These are phyloP conservation scores for Leptopilina clavipes DNA, from an alignment of 1,140 invertebrate species.

Conservation along the genomic window DNA sequence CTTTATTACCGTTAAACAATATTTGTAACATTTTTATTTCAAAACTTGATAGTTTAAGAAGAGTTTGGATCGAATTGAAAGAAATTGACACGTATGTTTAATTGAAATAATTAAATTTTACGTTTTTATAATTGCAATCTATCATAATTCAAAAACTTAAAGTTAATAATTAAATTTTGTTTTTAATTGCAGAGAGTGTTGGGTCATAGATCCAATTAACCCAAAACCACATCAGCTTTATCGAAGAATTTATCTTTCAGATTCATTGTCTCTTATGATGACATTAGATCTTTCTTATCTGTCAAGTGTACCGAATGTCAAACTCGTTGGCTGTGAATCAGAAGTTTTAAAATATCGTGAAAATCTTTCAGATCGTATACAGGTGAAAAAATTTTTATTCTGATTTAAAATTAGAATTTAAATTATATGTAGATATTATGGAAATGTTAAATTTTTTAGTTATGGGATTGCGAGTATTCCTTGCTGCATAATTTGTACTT, in stretches of 20 bases:
- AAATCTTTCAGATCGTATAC: constrained; percentile 31
- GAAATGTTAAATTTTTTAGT: constrained; percentile 48
- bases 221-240: constrained; percentile 68
- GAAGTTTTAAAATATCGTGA: constrained; percentile 58
- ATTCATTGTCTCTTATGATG: constrained; percentile 65
- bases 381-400: background rate
- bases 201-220: constrained; percentile 64
- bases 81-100: constrained; percentile 64
- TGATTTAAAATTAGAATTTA: background rate
- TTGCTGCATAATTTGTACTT: constrained; percentile 64
- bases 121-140: constrained; percentile 21
- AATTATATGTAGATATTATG: background rate
- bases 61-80: constrained; percentile 60
- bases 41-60: constrained; percentile 58
- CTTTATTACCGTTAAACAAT: constrained; percentile 52
- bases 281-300: constrained; percentile 63
- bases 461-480: constrained; percentile 60
- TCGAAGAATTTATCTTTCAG: constrained; percentile 65
- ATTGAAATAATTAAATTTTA: constrained; percentile 33
- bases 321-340: constrained; percentile 67
- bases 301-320: constrained; percentile 62
- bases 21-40: constrained; percentile 55
- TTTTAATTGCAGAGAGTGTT: constrained; percentile 63
- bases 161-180: constrained; percentile 31
- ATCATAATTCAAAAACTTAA: background rate